Base-by-base conservation (phyloP, 2,797 vertebrate genomes). In the Champsocephalus gunnari region DNA sequence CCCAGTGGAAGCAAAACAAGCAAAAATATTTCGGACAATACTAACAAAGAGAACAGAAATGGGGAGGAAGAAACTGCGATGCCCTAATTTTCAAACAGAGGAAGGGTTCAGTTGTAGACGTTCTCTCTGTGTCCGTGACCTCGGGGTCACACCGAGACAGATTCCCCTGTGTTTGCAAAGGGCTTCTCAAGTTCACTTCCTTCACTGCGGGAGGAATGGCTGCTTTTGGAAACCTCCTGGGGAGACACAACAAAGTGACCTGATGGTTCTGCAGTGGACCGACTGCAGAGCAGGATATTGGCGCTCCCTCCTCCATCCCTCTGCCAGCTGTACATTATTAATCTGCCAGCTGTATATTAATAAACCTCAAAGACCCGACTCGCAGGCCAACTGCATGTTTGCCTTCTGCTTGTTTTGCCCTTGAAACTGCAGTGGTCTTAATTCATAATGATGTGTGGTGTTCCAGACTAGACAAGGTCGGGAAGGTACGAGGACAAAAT, bases 131-230 rank as follows among this genome's bases (percentile, higher is more conserved):
- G 67, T 58, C 56, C 9, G 1, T 87, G 80, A 89, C 84, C 81
- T 60, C 9, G 0, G 75, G 77, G 87, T 85, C 75, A 49, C 49
- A 21, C 2, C 10, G 59, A 71, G 72, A 77, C 70, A 70, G 50
- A 66, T 71, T 78, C 89, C 75, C 77, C 53, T 58, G 84, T 78
- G 79, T 79, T 84, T 72, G 83, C 72, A 85, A 86, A 89, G 81
- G 71, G 69, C 72, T 87, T 75, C 74, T 89, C 82, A 82, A 89
- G 87, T 90, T 89, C 87, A 89, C 83, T 88, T 90, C 84, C 87
- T 84, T 5, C 83, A 41, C 87, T 66, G 79, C 76, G 13, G 82
- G 84, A 83, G 71, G 62, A 89, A 63, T 60, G 54, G 66, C 80
- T 81, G 83, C 87, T 81, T 75, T 70, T 58, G 80, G 79, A 85